These are phyloP conservation scores for Rhagonycha lutea DNA, from an alignment of 2,888 invertebrate genomes.

Conservation along the genomic window DNA sequence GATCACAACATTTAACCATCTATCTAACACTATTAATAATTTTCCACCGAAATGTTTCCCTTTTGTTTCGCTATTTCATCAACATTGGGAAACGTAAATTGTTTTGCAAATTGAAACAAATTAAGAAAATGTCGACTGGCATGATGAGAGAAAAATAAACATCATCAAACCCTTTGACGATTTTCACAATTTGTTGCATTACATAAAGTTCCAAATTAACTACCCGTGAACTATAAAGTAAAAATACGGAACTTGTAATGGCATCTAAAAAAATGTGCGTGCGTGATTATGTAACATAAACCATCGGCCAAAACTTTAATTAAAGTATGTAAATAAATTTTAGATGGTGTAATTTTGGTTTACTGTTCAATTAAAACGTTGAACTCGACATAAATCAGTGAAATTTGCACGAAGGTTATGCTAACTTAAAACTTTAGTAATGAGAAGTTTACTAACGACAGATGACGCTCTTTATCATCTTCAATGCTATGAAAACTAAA, in stretches of 20 bases:
- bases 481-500: background rate
- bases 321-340: constrained; percentile 8
- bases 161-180: background rate
- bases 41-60: constrained; percentile 4
- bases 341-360: background rate
- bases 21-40: constrained; percentile 9
- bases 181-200: background rate
- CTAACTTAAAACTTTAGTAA: constrained; percentile 12
- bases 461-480: constrained; percentile 14
- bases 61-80: background rate
- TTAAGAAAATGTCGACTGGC: background rate
- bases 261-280: background rate
- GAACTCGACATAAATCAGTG: constrained; percentile 10
- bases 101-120: background rate
- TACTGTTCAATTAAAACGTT: constrained; percentile 10
- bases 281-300: background rate
- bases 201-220: background rate
- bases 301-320: background rate
- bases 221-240: background rate
- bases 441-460: constrained; percentile 15
- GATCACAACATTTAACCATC: constrained; percentile 1
- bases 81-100: background rate
- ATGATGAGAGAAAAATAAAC: background rate
- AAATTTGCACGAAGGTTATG: constrained; percentile 12
- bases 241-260: background rate